These are phyloP conservation scores for Agrotis clavis DNA, from an alignment of 2,888 invertebrate species.

Conservation along the genomic window DNA sequence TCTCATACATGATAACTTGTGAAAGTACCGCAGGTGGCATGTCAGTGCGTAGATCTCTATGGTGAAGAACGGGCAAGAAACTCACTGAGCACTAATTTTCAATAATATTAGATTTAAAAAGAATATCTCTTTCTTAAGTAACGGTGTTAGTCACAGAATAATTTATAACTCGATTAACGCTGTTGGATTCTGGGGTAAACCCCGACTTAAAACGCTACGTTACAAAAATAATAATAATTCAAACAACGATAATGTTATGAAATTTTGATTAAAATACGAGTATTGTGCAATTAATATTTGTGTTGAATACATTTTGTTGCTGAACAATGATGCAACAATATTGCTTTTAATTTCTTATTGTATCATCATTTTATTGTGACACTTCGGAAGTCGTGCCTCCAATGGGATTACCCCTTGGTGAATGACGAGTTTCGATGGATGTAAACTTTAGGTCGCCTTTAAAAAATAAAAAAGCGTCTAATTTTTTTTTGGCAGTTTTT, in stretches of 20 bases:
- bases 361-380: neutral
- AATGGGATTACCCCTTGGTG: neutral
- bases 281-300: conserved; percentile 16
- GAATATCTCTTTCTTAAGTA: neutral
- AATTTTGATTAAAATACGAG: conserved; percentile 12
- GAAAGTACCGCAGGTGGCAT: neutral
- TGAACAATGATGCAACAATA: neutral
- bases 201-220: conserved; percentile 16
- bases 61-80: no score
- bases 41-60: no score
- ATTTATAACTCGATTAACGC: neutral
- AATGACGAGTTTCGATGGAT: neutral
- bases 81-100: no score
- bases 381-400: neutral
- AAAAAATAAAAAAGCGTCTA: no score
- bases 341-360: neutral
- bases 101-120: no score
- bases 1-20: no score
- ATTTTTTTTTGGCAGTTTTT: no score
- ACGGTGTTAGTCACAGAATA: neutral
- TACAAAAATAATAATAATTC: neutral
- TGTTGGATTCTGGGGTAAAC: neutral
- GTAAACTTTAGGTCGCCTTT: no score
- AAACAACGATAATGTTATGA: neutral
- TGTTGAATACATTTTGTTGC: neutral